Evolutionary conservation across 2,113 vertebrate genomes (phyloP).

Genomic region (Microcebus ravelobensis): DNA sequence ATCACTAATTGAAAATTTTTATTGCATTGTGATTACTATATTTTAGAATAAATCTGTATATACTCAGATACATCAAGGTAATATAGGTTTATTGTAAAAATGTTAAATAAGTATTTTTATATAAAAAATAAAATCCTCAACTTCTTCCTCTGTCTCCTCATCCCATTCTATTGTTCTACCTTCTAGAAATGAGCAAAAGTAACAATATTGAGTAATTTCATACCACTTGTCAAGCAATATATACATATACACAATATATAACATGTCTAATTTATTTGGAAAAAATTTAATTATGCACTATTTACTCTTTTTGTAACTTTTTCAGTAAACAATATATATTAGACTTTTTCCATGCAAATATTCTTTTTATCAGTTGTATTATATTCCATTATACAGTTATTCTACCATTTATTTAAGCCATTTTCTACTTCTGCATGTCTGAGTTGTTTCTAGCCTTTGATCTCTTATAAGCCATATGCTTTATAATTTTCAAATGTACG

Average conservation of each 20-base stretch:
- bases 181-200: neutral
- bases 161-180: neutral
- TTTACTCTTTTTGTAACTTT: neutral
- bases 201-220: neutral
- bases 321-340: neutral
- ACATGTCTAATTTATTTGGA: neutral
- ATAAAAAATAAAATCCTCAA: neutral
- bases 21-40: neutral
- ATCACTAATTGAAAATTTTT: conserved; percentile 25
- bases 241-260: neutral
- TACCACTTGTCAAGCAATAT: neutral
- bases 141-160: neutral
- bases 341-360: neutral
- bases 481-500: neutral
- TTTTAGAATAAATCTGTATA: conserved; percentile 22
- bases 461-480: neutral
- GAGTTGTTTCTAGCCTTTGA: neutral
- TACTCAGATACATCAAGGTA: neutral
- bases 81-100: neutral
- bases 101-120: neutral
- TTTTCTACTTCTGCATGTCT: neutral
- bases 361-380: neutral
- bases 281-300: neutral
- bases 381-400: neutral
- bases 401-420: neutral